Percentiles rank a stretch among this genome's conserved stretches.
These are phyloP conservation scores for Dolichomitus sp. DNA, from an alignment of 2,888 invertebrate species.

Conservation along the genomic window DNA sequence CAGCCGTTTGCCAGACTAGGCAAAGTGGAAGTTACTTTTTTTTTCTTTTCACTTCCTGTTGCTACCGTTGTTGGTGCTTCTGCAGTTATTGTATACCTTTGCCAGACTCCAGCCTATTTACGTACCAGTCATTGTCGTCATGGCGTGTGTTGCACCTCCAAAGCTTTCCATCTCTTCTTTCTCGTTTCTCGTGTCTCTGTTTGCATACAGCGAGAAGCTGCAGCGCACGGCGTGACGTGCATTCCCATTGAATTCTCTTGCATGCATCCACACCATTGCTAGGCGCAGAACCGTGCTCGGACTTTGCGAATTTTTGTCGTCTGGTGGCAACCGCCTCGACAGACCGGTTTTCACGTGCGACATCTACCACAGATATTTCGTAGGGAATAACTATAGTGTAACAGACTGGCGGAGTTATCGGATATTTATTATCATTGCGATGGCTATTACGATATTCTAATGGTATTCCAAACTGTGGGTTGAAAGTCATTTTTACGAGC, in stretches of 20 bases:
- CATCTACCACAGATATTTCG: constrained; percentile 47
- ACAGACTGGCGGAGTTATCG: constrained; percentile 4
- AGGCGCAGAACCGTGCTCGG: constrained; percentile 33
- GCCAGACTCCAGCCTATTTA: constrained; percentile 70
- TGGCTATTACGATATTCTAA: constrained; percentile 14
- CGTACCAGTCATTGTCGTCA: constrained; percentile 70
- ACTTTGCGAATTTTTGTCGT: constrained; percentile 62
- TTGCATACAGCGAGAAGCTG: constrained; percentile 32
- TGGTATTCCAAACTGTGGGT: background rate
- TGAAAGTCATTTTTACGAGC: constrained; percentile 14
- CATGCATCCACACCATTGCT: constrained; percentile 37
- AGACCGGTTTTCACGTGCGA: constrained; percentile 61
- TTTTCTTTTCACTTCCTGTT: constrained; percentile 42
- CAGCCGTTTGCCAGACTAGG: background rate
- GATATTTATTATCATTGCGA: constrained; percentile 37
- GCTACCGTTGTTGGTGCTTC: constrained; percentile 33
- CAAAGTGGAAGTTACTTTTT: constrained; percentile 68
- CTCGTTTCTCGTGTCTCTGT: constrained; percentile 31
- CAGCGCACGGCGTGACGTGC: constrained; percentile 53
- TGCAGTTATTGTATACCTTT: constrained; percentile 7
- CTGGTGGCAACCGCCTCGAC: constrained; percentile 19
- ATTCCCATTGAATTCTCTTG: constrained; percentile 58
- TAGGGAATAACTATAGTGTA: constrained; percentile 12
- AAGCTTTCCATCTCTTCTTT: constrained; percentile 60
- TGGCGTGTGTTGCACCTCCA: constrained; percentile 65